phyloP scores from a whole-genome alignment of 1,140 invertebrate species.

The Mamestra configurata region DNA sequence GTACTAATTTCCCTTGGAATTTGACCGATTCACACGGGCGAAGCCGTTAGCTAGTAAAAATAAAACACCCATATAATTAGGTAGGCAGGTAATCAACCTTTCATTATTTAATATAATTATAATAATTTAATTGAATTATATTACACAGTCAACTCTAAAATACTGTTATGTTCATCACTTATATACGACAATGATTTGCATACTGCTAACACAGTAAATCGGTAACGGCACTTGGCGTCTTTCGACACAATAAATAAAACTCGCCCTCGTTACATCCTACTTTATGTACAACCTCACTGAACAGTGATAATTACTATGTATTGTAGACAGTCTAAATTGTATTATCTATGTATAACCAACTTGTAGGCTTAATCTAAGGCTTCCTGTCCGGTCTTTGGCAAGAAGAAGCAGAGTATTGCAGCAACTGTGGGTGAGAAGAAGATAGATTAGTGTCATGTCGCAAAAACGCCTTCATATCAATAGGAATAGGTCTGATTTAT shows the following conservation, averaged over 20 bases:
- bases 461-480: neutral
- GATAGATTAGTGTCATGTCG: neutral
- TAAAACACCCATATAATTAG: constrained; percentile 61
- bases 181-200: constrained; percentile 66
- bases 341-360: constrained; percentile 68
- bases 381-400: constrained; percentile 91
- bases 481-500: too few species aligned
- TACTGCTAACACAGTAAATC: constrained; percentile 79
- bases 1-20: neutral
- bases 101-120: constrained; percentile 71
- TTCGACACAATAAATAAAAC: constrained; percentile 67
- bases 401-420: constrained; percentile 90
- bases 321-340: constrained; percentile 78
- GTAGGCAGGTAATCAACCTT: constrained; percentile 76
- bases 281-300: constrained; percentile 77
- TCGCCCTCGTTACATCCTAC: constrained; percentile 84
- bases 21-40: too few species aligned
- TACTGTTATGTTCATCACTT: constrained; percentile 81
- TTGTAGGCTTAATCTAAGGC: constrained; percentile 88
- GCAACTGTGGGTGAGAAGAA: constrained; percentile 88
- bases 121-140: constrained; percentile 85
- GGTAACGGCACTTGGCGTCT: constrained; percentile 61
- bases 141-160: constrained; percentile 86
- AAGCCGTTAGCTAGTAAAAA: constrained; percentile 53
- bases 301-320: constrained; percentile 63